Evolutionary conservation across 1,140 invertebrate genomes (phyloP).

Genomic region (Chelonus insularis): DNA sequence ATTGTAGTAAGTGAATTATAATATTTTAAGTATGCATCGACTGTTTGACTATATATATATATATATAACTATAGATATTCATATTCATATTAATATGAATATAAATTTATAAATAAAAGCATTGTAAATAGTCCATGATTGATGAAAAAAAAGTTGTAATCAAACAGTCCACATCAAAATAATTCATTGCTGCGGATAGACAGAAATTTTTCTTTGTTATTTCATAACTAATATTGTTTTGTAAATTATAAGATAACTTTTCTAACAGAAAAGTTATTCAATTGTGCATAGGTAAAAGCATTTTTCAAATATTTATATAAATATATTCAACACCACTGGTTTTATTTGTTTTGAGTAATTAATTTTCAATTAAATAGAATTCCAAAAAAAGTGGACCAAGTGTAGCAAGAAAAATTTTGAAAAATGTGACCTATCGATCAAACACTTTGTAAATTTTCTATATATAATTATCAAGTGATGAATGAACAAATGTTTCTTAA

Average conservation of each 20-base stretch:
- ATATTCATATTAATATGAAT: too few species aligned
- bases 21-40: slow-evolving; percentile 21
- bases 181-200: background rate
- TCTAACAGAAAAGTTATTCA: slow-evolving; percentile 7
- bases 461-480: background rate
- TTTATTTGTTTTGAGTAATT: too few species aligned
- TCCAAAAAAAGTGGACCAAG: slow-evolving; percentile 47
- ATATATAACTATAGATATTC: slow-evolving; percentile 30
- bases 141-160: slow-evolving; percentile 22
- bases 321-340: background rate
- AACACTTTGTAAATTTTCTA: background rate
- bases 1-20: slow-evolving; percentile 27
- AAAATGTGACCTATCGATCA: slow-evolving; percentile 26
- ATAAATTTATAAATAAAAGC: too few species aligned
- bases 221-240: slow-evolving; percentile 27
- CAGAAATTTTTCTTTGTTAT: slow-evolving; percentile 18
- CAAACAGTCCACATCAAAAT: slow-evolving; percentile 2
- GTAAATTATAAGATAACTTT: slow-evolving; percentile 43
- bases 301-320: background rate
- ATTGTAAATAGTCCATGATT: slow-evolving; percentile 47
- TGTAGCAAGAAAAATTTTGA: slow-evolving; percentile 38
- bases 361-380: slow-evolving; percentile 23
- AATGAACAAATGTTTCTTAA: too few species aligned
- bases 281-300: background rate
- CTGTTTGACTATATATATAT: slow-evolving; percentile 22